Conservation (phyloP, 2,888 invertebrate genomes). For the Beris morrisii region DNA sequence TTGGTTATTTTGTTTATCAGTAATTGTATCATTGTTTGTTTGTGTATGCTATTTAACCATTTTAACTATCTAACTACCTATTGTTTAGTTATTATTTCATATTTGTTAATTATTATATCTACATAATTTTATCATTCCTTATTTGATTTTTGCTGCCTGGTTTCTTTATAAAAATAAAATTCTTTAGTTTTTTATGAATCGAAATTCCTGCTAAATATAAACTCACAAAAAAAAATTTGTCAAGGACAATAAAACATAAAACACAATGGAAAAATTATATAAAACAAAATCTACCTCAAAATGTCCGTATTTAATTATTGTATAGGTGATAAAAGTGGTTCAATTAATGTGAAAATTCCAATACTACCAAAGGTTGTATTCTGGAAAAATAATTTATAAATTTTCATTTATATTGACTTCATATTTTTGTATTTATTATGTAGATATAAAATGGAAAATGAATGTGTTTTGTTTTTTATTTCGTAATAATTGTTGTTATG, state of each 20-base stretch:
- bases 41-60: too few species aligned
- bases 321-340: constrained; percentile 45
- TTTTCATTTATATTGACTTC: constrained; percentile 32
- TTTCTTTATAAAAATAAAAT: neutral
- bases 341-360: constrained; percentile 46
- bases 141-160: neutral
- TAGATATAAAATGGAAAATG: constrained; percentile 11
- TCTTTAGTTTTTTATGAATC: too few species aligned
- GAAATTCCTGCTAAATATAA: neutral
- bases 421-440: constrained; percentile 26
- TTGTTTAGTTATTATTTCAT: constrained; percentile 1
- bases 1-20: too few species aligned
- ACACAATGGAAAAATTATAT: neutral
- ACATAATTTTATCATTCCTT: neutral
- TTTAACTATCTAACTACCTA: neutral
- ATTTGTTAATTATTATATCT: neutral
- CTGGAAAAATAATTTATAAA: constrained; percentile 38
- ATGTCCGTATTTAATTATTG: constrained; percentile 42
- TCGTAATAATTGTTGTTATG: neutral
- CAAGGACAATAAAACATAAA: neutral
- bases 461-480: constrained; percentile 17
- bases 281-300: constrained; percentile 25
- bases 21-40: too few species aligned
- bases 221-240: neutral
- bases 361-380: constrained; percentile 42